These are phyloP conservation scores for Callorhinus ursinus DNA, from an alignment of 2,113 vertebrate genomes.

Conservation along the genomic window DNA sequence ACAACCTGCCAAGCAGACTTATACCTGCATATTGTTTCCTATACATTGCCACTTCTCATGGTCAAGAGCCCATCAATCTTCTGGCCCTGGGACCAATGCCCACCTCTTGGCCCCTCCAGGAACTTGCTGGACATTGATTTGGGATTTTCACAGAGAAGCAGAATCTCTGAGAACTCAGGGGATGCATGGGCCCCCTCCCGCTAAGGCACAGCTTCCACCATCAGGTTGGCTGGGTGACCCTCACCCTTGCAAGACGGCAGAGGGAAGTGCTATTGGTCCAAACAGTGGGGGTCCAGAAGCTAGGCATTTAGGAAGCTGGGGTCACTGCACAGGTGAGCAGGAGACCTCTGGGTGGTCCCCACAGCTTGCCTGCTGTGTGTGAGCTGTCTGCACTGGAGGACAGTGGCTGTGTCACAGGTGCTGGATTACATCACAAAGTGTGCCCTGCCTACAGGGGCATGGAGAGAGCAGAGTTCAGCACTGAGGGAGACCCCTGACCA, in stretches of 20 bases:
- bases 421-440: conserved; percentile 68
- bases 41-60: neutral
- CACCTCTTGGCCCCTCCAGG: neutral
- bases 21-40: neutral
- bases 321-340: rapidly evolving
- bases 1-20: neutral
- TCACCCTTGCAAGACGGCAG: neutral
- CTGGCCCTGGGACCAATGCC: neutral
- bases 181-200: rapidly evolving
- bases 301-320: neutral
- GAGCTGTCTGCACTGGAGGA: neutral
- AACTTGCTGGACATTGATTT: neutral
- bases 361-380: neutral
- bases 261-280: neutral
- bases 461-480: neutral
- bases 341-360: rapidly evolving
- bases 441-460: neutral
- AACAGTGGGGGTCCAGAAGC: neutral
- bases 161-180: neutral
- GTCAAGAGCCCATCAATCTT: neutral
- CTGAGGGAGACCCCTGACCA: neutral
- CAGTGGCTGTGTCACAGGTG: neutral
- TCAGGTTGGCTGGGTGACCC: neutral
- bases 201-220: neutral
- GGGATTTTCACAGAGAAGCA: neutral